Conservation (phyloP, 2,797 vertebrate genomes). For the Poecilia picta region DNA sequence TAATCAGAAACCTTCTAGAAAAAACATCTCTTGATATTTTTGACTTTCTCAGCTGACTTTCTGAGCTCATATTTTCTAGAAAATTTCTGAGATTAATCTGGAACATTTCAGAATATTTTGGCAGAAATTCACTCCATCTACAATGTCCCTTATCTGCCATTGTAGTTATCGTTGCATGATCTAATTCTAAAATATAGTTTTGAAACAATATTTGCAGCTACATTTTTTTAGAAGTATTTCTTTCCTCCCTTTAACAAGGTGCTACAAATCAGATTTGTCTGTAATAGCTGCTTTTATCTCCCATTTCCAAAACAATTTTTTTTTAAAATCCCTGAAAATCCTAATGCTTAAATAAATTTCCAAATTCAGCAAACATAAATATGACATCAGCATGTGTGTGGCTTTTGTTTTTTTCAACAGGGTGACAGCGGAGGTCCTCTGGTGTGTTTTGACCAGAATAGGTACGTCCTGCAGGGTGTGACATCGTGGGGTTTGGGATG, state of each 20-base stretch:
- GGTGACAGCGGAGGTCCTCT: conserved; percentile 98
- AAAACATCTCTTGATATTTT: too few species aligned
- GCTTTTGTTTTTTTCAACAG: conserved; percentile 65
- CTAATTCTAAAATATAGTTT: not conserved
- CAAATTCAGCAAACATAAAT: not conserved
- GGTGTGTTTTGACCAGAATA: conserved; percentile 87
- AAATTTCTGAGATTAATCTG: too few species aligned
- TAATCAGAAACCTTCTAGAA: too few species aligned
- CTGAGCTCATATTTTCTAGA: too few species aligned
- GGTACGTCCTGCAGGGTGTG: conserved; percentile 90
- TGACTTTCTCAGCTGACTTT: too few species aligned
- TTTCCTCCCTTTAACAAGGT: not conserved
- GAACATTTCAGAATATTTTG: too few species aligned
- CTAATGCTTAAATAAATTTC: not conserved
- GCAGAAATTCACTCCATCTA: too few species aligned
- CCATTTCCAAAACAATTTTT: not conserved
- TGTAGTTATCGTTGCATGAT: not conserved
- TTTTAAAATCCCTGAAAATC: not conserved
- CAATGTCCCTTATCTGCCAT: too few species aligned
- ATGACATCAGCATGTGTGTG: not conserved
- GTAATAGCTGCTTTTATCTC: not conserved
- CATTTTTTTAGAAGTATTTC: not conserved
- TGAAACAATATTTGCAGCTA: not conserved
- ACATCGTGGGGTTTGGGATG: conserved; percentile 97
- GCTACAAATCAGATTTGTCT: not conserved